Evolutionary conservation across 1,140 invertebrate genomes (phyloP).

Genomic region (Melanaphis sacchari): DNA sequence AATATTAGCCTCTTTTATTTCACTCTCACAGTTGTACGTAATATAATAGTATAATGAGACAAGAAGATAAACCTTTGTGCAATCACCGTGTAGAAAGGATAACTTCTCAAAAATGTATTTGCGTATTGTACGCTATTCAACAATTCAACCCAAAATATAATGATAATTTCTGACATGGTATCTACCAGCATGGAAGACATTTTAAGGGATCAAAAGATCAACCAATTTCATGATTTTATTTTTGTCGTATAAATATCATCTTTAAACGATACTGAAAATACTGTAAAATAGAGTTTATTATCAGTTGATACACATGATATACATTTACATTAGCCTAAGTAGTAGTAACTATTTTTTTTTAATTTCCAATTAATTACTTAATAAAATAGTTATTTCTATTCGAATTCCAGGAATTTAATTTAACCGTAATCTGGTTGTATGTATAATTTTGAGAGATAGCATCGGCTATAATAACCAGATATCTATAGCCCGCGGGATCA

Average conservation of each 20-base stretch:
- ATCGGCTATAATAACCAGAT: too few relatives aligned
- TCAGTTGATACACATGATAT: background rate
- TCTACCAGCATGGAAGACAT: background rate
- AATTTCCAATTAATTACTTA: background rate
- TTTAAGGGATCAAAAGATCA: background rate
- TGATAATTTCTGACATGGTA: background rate
- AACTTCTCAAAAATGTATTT: background rate
- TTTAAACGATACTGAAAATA: background rate
- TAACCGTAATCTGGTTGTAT: background rate
- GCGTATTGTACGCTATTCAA: background rate
- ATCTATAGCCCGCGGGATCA: background rate
- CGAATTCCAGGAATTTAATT: background rate
- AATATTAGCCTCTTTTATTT: background rate
- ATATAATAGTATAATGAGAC: constrained; percentile 1
- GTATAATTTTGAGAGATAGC: background rate
- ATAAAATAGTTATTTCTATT: background rate
- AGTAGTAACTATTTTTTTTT: background rate
- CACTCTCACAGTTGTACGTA: background rate
- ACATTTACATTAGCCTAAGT: background rate
- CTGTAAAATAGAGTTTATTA: background rate
- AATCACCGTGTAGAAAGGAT: background rate
- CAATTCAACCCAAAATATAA: constrained; percentile 9
- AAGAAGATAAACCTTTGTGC: background rate
- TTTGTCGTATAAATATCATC: background rate
- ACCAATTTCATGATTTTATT: background rate